Conservation (phyloP, 2,797 vertebrate species). For the Lepidocolaptes lacrymiger region DNA sequence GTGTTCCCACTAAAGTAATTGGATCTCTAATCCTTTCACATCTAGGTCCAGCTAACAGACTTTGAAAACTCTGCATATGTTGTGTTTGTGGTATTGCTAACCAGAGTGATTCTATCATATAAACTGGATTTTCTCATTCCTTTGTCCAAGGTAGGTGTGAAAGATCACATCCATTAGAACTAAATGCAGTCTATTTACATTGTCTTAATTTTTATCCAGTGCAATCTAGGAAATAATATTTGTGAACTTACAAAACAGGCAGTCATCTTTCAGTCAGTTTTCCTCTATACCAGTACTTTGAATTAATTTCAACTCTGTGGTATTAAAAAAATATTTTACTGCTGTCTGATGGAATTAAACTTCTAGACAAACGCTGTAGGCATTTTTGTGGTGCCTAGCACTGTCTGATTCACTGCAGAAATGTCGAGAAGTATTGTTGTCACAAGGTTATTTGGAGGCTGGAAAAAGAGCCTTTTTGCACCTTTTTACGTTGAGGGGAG, state of each 20-base stretch:
- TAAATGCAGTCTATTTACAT: not conserved
- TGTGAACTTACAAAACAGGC: not conserved
- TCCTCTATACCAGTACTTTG: not conserved
- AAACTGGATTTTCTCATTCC: conserved; percentile 98
- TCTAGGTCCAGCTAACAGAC: conserved; percentile 95
- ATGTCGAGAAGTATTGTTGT: not conserved
- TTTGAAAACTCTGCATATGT: conserved; percentile 98
- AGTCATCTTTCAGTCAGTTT: not conserved
- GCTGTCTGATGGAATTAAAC: not conserved
- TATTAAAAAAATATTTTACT: not conserved
- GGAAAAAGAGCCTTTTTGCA: not conserved
- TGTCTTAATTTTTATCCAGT: not conserved
- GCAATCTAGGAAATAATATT: not conserved
- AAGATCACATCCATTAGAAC: not conserved
- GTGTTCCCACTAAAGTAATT: not conserved
- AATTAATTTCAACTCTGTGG: not conserved
- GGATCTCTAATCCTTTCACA: not conserved
- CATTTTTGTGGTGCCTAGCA: not conserved
- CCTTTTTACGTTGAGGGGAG: not conserved
- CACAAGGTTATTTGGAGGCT: not conserved
- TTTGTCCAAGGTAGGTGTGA: conserved; percentile 88
- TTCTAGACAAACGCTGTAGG: not conserved
- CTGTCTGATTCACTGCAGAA: not conserved
- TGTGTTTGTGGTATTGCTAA: conserved; percentile 97
- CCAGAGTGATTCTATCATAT: conserved; percentile 96